A percentile compares a stretch with the other conserved stretches of the same genome.
Evolutionary conservation across 2,797 vertebrate species (phyloP).

Genomic region (Alcedo quadribrachys): DNA sequence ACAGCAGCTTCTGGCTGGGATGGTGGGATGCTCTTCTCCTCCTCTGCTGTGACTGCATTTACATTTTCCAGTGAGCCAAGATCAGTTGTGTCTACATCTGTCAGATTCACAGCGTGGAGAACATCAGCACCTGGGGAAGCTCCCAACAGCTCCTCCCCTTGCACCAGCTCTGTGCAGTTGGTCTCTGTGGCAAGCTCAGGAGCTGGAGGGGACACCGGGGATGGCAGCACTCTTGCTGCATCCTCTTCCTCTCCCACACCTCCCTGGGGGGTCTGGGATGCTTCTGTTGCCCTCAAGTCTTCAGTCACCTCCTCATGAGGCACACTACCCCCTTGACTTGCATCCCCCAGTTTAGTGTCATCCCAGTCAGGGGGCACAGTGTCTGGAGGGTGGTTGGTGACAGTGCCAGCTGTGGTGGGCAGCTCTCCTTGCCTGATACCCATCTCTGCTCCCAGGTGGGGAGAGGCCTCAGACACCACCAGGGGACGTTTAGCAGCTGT

Average conservation of each 20-base stretch:
- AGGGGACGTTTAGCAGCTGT: not conserved
- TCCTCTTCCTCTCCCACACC: not conserved
- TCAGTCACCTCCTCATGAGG: not conserved
- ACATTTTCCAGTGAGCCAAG: not conserved
- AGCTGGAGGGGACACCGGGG: not conserved
- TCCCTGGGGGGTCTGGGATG: not conserved
- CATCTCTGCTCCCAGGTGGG: not conserved
- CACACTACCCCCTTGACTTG: not conserved
- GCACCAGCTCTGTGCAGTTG: not conserved
- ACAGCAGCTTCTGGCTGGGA: slow-evolving; percentile 16
- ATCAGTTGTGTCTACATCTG: not conserved
- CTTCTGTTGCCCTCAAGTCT: not conserved
- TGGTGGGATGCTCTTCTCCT: not conserved
- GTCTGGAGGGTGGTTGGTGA: not conserved
- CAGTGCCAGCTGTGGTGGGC: not conserved
- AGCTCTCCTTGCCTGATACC: not conserved
- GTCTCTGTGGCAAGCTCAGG: not conserved
- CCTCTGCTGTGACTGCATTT: not conserved
- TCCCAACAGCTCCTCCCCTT: not conserved
- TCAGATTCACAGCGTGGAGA: not conserved
- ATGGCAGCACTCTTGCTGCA: not conserved
- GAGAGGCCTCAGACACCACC: not conserved
- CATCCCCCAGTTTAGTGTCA: slow-evolving; percentile 71
- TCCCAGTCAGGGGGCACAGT: slow-evolving; percentile 71
- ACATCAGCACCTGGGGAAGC: not conserved